phyloP scores from a whole-genome alignment of 2,797 vertebrate genomes.

The Squalus acanthias region DNA sequence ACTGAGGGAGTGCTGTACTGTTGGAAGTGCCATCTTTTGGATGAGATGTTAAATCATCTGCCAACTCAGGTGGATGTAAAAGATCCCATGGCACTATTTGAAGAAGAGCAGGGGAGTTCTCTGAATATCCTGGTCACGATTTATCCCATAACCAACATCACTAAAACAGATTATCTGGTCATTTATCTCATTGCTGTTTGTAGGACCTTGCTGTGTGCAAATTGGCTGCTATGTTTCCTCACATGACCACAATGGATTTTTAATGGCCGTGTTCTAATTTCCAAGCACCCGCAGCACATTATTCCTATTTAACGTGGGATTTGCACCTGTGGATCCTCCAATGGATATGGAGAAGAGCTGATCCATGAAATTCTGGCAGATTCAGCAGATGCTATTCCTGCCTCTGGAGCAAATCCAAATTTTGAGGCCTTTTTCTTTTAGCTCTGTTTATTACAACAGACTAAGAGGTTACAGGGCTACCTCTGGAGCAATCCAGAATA shows the following conservation, averaged over 20 bases:
- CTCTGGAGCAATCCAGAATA: background rate
- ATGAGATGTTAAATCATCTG: background rate
- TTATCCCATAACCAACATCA: background rate
- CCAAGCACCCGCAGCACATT: background rate
- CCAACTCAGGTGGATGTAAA: background rate
- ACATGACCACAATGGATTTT: background rate
- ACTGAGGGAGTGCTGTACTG: background rate
- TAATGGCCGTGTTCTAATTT: background rate
- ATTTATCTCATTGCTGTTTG: background rate
- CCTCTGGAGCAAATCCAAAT: background rate
- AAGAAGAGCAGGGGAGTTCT: background rate
- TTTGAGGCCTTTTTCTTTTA: background rate
- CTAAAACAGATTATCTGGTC: background rate
- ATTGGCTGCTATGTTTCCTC: background rate
- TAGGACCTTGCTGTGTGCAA: background rate
- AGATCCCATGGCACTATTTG: background rate
- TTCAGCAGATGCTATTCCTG: background rate
- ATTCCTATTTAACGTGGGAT: background rate
- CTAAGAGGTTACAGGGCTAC: background rate
- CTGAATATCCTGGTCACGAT: background rate
- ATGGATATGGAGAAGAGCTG: background rate
- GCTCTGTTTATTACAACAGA: background rate
- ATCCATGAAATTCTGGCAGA: background rate
- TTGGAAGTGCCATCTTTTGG: background rate
- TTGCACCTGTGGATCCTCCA: background rate